A percentile compares a stretch with the other conserved stretches of the same genome.
These are phyloP conservation scores for Zeuzera pyrina DNA, from an alignment of 2,888 invertebrate species.

Conservation along the genomic window DNA sequence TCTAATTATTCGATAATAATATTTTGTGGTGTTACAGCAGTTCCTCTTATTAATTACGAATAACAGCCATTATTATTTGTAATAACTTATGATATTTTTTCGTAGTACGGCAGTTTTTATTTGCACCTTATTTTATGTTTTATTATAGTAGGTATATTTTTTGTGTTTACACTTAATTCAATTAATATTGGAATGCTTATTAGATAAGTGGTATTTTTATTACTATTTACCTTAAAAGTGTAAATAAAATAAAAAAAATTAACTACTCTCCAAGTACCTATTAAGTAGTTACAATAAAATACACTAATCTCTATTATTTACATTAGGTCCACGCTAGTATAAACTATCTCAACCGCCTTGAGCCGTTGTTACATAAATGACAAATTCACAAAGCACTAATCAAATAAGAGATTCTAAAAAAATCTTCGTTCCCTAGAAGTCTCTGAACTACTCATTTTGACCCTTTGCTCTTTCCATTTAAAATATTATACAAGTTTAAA, in stretches of 20 bases:
- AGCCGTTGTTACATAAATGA: constrained; percentile 20
- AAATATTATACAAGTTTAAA: constrained; percentile 18
- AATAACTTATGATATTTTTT: no score
- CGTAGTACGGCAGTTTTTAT: no score
- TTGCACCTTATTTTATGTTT: no score
- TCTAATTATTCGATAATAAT: no score
- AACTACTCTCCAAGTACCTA: no score
- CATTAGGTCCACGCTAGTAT: constrained; percentile 30
- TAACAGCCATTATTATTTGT: no score
- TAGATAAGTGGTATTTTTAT: constrained; percentile 23
- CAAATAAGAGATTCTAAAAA: constrained; percentile 27
- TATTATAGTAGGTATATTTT: no score
- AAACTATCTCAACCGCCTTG: constrained; percentile 26
- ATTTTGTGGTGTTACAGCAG: no score
- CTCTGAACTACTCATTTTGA: constrained; percentile 2
- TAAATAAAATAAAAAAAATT: constrained; percentile 21
- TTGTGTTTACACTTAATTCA: no score
- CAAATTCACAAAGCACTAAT: constrained; percentile 14
- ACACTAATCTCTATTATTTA: constrained; percentile 24
- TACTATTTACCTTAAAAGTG: constrained; percentile 26
- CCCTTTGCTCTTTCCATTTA: constrained; percentile 10
- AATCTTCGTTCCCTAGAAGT: constrained; percentile 9
- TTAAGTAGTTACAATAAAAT: constrained; percentile 10
- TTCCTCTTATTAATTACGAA: no score
- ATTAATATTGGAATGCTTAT: constrained; percentile 57